phyloP scores from a whole-genome alignment of 2,113 vertebrate genomes.

The Gasterosteus aculeatus region DNA sequence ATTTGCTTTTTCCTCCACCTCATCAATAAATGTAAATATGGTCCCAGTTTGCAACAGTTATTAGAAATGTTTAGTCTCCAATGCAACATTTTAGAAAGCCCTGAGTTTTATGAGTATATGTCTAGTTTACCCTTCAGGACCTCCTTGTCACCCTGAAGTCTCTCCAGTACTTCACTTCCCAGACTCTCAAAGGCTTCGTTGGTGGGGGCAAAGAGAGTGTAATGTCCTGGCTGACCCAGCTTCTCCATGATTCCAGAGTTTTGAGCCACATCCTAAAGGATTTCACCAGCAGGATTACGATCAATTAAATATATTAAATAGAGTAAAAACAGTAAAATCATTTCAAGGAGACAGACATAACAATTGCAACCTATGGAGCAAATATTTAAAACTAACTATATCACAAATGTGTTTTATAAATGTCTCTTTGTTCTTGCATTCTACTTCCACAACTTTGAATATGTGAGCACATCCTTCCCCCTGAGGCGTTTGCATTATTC shows the following conservation, averaged over 20 bases:
- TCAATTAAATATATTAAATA: slow-evolving; percentile 12
- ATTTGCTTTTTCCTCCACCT: slow-evolving; percentile 26
- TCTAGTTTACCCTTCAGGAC: slow-evolving; percentile 88
- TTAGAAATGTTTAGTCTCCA: slow-evolving; percentile 14
- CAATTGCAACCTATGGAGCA: background rate
- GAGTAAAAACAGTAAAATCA: slow-evolving; percentile 6
- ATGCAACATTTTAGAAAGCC: slow-evolving; percentile 18
- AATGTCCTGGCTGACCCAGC: slow-evolving; percentile 89
- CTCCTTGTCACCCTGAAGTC: slow-evolving; percentile 88
- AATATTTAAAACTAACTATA: background rate
- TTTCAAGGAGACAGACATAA: background rate
- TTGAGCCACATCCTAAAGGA: slow-evolving; percentile 84
- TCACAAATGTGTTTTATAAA: slow-evolving; percentile 6
- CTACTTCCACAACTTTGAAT: background rate
- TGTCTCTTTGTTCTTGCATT: background rate
- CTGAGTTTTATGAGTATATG: background rate
- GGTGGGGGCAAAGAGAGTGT: slow-evolving; percentile 95
- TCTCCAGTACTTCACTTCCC: slow-evolving; percentile 85
- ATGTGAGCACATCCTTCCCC: background rate
- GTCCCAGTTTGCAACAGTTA: slow-evolving; percentile 23
- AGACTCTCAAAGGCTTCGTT: slow-evolving; percentile 92
- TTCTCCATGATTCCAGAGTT: slow-evolving; percentile 85
- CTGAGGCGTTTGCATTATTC: background rate
- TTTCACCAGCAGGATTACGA: background rate
- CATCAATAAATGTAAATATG: slow-evolving; percentile 45